Conservation (phyloP, 2,888 invertebrate genomes). For the Seira ritae region DNA sequence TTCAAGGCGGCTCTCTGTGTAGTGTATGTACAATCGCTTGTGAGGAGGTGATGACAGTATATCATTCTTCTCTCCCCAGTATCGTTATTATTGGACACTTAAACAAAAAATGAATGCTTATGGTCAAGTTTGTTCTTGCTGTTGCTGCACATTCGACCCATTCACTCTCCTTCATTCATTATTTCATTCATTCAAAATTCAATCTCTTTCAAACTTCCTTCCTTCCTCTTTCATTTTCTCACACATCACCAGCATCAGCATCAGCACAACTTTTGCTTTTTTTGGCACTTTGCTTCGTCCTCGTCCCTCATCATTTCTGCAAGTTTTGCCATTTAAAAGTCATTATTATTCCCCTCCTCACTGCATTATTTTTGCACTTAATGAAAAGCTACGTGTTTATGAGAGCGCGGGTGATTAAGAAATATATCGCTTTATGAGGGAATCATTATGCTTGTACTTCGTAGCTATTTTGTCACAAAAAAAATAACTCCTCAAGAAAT, state of each 20-base stretch:
- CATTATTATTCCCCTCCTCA: slow-evolving; percentile 44
- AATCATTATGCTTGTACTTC: not conserved
- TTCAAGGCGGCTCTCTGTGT: not conserved
- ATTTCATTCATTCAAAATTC: slow-evolving; percentile 42
- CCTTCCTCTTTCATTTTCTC: slow-evolving; percentile 52
- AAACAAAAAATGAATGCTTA: slow-evolving; percentile 6
- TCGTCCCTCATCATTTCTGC: too few species aligned
- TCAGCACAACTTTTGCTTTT: slow-evolving; percentile 15
- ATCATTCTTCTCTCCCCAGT: not conserved
- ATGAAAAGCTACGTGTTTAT: slow-evolving; percentile 25
- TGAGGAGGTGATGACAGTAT: not conserved
- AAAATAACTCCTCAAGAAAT: not conserved
- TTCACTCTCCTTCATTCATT: slow-evolving; percentile 32
- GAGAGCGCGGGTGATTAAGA: not conserved
- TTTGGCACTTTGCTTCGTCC: not conserved
- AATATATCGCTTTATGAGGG: not conserved
- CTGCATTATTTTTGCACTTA: slow-evolving; percentile 35
- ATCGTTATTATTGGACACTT: slow-evolving; percentile 24
- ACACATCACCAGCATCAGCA: slow-evolving; percentile 26
- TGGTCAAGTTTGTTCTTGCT: slow-evolving; percentile 56
- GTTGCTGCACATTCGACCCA: not conserved
- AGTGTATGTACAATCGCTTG: not conserved
- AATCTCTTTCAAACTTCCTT: slow-evolving; percentile 36
- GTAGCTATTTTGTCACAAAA: not conserved
- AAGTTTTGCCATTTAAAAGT: slow-evolving; percentile 16